Evolutionary conservation across 2,797 vertebrate species (phyloP).

Genomic region (Peromyscus melanophrys): DNA sequence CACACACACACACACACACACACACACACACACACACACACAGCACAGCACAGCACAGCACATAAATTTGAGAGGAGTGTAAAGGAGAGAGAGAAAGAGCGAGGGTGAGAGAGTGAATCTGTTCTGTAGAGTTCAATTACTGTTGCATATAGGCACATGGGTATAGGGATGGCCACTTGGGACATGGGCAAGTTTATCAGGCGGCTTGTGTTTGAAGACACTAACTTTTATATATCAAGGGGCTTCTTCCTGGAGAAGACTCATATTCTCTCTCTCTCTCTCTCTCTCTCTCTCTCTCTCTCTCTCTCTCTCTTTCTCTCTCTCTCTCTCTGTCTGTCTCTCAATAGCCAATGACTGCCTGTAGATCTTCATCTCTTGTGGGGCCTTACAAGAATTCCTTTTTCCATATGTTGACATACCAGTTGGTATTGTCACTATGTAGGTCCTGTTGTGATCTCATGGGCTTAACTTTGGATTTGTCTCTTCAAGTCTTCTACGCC

Average conservation of each 20-base stretch:
- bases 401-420: neutral
- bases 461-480: neutral
- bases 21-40: too few relatives aligned
- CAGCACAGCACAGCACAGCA: too few relatives aligned
- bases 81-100: too few relatives aligned
- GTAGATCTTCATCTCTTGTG: neutral
- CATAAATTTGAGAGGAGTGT: too few relatives aligned
- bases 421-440: neutral
- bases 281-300: too few relatives aligned
- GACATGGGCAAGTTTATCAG: neutral
- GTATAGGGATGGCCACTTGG: neutral
- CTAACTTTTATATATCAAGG: neutral
- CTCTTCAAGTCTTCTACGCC: neutral
- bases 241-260: neutral
- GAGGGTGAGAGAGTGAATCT: neutral
- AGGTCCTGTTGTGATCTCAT: neutral
- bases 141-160: neutral
- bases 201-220: neutral
- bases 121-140: neutral
- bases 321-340: too few relatives aligned
- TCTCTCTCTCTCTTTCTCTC: too few relatives aligned
- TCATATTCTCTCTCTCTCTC: neutral
- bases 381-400: neutral
- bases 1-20: too few relatives aligned
- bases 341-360: neutral